Percentiles rank a stretch among this genome's conserved stretches.
phyloP scores from a whole-genome alignment of 2,888 invertebrate genomes.

The Chalcis sispes region DNA sequence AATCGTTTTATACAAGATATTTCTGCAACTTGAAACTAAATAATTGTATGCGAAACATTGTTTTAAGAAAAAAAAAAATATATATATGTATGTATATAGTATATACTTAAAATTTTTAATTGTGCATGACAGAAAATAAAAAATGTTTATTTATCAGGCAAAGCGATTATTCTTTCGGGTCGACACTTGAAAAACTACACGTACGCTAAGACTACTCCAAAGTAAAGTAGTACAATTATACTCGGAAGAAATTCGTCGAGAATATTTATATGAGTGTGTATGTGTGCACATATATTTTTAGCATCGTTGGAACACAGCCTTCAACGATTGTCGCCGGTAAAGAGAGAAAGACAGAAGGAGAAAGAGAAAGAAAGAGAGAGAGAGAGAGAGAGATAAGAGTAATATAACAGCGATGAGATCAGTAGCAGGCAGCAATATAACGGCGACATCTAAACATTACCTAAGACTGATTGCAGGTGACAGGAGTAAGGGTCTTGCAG shows the following conservation, averaged over 20 bases:
- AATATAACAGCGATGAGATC: constrained; percentile 17
- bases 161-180: no score
- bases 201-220: not conserved
- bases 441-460: not conserved
- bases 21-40: no score
- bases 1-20: no score
- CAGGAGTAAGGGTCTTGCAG: constrained; percentile 69
- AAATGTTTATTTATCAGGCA: no score
- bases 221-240: not conserved
- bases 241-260: not conserved
- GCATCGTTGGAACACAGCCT: not conserved
- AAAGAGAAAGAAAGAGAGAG: not conserved
- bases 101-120: no score
- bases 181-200: constrained; percentile 40
- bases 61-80: no score
- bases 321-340: not conserved
- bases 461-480: constrained; percentile 73
- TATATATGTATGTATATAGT: no score
- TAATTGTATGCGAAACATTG: no score
- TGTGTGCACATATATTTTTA: not conserved
- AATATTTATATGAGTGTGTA: not conserved
- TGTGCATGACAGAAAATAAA: no score
- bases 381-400: not conserved
- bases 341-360: not conserved
- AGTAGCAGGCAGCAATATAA: constrained; percentile 6